Conservation (phyloP, 2,797 vertebrate species). For the Gymnocypris eckloni region DNA sequence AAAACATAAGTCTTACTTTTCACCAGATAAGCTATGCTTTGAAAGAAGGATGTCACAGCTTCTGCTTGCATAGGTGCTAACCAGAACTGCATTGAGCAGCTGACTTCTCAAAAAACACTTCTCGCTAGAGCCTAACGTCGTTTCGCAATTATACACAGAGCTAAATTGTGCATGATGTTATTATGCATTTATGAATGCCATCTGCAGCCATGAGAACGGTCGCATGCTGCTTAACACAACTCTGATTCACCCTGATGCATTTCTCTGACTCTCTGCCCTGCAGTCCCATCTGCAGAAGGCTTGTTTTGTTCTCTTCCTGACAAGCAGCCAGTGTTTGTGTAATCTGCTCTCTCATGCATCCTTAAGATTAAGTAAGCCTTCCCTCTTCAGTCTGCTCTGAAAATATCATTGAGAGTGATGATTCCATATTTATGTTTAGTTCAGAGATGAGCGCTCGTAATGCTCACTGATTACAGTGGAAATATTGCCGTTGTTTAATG, state of each 20-base stretch:
- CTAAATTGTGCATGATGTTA: conserved; percentile 38
- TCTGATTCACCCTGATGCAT: conserved; percentile 53
- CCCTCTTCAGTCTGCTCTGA: conserved; percentile 26
- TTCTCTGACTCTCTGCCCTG: conserved; percentile 35
- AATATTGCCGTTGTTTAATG: conserved; percentile 25
- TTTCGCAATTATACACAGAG: conserved; percentile 15
- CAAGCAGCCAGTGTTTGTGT: conserved; percentile 58
- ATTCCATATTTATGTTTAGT: conserved; percentile 41
- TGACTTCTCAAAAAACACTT: conserved; percentile 27
- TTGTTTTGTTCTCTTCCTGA: conserved; percentile 50
- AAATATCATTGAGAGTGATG: conserved; percentile 20
- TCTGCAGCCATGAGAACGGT: conserved; percentile 41
- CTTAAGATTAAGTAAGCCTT: conserved; percentile 36
- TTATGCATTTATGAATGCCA: conserved; percentile 51
- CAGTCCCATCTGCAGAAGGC: conserved; percentile 52
- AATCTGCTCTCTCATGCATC: conserved; percentile 50
- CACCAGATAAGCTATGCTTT: neutral
- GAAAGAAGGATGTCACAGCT: conserved; percentile 35
- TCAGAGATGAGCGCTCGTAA: neutral
- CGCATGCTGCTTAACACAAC: conserved; percentile 38
- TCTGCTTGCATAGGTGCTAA: conserved; percentile 38
- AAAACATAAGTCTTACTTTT: neutral
- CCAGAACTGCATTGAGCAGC: conserved; percentile 23
- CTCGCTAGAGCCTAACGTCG: neutral
- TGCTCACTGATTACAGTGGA: conserved; percentile 21